phyloP scores from a whole-genome alignment of 1,140 invertebrate genomes.

The Cydia splendana region DNA sequence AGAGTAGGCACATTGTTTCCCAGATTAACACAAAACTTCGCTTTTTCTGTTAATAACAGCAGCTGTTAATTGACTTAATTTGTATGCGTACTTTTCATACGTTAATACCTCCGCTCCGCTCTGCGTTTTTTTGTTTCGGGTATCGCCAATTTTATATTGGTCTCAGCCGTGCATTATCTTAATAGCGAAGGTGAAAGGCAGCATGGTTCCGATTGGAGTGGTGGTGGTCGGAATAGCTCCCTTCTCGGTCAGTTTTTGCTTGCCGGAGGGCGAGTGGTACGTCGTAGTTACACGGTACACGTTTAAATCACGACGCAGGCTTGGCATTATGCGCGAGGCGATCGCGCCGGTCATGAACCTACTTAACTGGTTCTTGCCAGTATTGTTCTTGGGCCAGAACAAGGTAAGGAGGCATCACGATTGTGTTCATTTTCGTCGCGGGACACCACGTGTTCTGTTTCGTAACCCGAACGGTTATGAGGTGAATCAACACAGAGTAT shows the following conservation, averaged over 20 bases:
- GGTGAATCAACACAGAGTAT: too few relatives aligned
- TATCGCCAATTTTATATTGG: slow-evolving; percentile 4
- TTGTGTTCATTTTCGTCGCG: slow-evolving; percentile 18
- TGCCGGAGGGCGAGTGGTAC: slow-evolving; percentile 40
- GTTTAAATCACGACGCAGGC: slow-evolving; percentile 58
- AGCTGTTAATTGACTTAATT: neutral
- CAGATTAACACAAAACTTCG: neutral
- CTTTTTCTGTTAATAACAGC: neutral
- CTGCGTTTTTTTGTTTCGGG: neutral
- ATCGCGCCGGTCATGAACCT: slow-evolving; percentile 64
- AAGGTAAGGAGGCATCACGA: slow-evolving; percentile 39
- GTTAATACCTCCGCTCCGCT: neutral
- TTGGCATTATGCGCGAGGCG: slow-evolving; percentile 55
- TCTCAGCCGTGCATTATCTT: neutral
- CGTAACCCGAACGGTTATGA: neutral
- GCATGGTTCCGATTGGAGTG: slow-evolving; percentile 34
- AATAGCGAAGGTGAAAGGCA: slow-evolving; percentile 27
- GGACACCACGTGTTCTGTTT: slow-evolving; percentile 20
- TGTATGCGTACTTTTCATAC: slow-evolving; percentile 9
- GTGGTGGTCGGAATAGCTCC: slow-evolving; percentile 33
- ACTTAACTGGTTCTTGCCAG: slow-evolving; percentile 67
- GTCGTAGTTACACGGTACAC: slow-evolving; percentile 27
- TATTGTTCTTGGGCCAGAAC: slow-evolving; percentile 58
- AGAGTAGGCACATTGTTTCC: neutral
- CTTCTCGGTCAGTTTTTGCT: slow-evolving; percentile 44